These are phyloP conservation scores for Galeruca laticollis DNA, from an alignment of 2,888 invertebrate species.

Conservation along the genomic window DNA sequence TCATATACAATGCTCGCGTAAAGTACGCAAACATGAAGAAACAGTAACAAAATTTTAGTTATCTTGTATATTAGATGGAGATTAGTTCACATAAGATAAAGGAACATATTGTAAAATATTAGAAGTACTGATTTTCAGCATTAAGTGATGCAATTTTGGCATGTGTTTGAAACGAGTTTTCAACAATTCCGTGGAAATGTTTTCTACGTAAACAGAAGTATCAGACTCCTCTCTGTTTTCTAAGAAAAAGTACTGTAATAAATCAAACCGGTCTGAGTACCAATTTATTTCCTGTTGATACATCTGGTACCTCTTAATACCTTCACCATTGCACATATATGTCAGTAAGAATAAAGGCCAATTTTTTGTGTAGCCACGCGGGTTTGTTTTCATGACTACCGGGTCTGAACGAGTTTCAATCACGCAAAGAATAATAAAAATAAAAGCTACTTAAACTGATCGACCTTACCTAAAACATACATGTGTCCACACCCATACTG, in stretches of 20 bases:
- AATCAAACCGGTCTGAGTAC: neutral
- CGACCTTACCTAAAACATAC: neutral
- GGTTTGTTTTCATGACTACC: neutral
- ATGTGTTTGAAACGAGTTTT: too few species aligned
- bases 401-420: neutral
- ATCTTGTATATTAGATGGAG: too few species aligned
- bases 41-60: too few species aligned
- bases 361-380: neutral
- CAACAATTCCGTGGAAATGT: too few species aligned
- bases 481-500: neutral
- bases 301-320: neutral
- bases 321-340: neutral
- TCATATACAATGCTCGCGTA: too few species aligned
- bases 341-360: slow-evolving; percentile 1
- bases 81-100: too few species aligned
- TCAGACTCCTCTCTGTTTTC: too few species aligned
- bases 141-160: too few species aligned
- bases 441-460: neutral
- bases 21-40: too few species aligned
- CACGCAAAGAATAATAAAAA: neutral
- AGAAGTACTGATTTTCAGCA: too few species aligned
- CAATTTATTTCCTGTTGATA: neutral
- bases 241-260: neutral
- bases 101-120: too few species aligned
- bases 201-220: too few species aligned